Conservation (phyloP, 2,113 vertebrate genomes). For the Chamaetylas fuelleborni region DNA sequence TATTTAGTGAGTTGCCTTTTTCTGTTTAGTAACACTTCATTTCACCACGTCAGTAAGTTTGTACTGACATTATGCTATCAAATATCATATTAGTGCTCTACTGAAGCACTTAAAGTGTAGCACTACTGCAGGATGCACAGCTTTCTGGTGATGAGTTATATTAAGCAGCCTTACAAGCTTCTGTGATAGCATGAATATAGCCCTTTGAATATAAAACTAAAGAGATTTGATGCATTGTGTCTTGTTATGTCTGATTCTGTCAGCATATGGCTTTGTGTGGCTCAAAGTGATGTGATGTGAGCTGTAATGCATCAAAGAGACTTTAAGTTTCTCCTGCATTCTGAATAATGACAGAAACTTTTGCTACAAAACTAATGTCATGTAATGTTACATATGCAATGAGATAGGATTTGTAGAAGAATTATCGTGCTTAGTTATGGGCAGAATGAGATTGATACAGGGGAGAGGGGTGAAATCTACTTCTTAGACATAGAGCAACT, state of each 20-base stretch:
- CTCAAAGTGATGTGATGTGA: conserved; percentile 40
- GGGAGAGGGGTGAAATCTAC: neutral
- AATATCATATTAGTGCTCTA: neutral
- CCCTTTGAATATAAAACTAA: conserved; percentile 26
- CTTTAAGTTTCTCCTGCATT: conserved; percentile 27
- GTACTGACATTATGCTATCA: conserved; percentile 7
- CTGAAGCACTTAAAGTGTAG: neutral
- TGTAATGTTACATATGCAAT: conserved; percentile 6
- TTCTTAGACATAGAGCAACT: neutral
- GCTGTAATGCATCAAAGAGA: conserved; percentile 25
- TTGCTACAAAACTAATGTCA: conserved; percentile 1
- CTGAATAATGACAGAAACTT: conserved; percentile 39
- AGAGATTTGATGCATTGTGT: conserved; percentile 39
- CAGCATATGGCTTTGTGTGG: neutral
- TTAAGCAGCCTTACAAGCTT: neutral
- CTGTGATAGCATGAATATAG: neutral
- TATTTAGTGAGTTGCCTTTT: conserved; percentile 36
- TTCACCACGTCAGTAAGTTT: neutral
- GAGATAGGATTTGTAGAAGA: neutral
- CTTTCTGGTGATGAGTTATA: conserved; percentile 23
- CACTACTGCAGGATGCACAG: neutral
- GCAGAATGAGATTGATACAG: neutral
- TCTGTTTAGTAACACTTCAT: conserved; percentile 12
- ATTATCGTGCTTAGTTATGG: neutral
- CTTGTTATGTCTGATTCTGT: conserved; percentile 53